Base-by-base conservation (phyloP, 2,888 invertebrate genomes). In the Apamea crenata region DNA sequence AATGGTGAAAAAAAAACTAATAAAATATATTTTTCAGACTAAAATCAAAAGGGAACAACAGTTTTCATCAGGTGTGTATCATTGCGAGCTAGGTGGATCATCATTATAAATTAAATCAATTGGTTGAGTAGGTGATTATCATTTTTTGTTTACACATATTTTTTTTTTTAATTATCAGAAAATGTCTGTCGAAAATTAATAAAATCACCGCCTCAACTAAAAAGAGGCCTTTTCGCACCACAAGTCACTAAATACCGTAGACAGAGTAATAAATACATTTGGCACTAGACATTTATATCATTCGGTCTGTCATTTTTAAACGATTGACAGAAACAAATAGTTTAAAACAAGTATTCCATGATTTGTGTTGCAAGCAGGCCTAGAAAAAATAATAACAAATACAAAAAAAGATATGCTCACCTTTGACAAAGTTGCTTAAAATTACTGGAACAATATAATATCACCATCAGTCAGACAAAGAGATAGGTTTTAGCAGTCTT, bases 11-110 rank as follows among this genome's bases (percentile, higher is more conserved):
- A 1, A 1, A 32, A 3, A 16, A 4, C 0, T 0, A 10, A 5
- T 8, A 14, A 50, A 21, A 29, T 4, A 16, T 21, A 8, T 36
- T 82, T 77, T 73, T 96, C 96, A 96, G 96, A 81, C 70, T 71
- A 68, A 93, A 96, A 96, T 96, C 96, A 96, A 97, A 97, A 97
- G 97, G 97, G 97, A 97, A 97, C 97, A 96, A 92, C 94, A 91
- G 92, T 96, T 97, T 95, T 97, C 97, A 97, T 97, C 97, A 97
- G 95, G 89, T 97, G 85, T 96, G 96, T 97, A 91, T 97, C 97
- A 97, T 97, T 97, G 97, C 97, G 97, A 97, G 97, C 97, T 97
- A 97, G 96, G 97, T 97, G 96, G 94, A 95, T 97, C 97, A 97
- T 97, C 97, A 97, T 97, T 82, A 36, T 73, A 69, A 78, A n/a